phyloP scores from a whole-genome alignment of 2,888 invertebrate species.

The Scaptomyza caliginosa region DNA sequence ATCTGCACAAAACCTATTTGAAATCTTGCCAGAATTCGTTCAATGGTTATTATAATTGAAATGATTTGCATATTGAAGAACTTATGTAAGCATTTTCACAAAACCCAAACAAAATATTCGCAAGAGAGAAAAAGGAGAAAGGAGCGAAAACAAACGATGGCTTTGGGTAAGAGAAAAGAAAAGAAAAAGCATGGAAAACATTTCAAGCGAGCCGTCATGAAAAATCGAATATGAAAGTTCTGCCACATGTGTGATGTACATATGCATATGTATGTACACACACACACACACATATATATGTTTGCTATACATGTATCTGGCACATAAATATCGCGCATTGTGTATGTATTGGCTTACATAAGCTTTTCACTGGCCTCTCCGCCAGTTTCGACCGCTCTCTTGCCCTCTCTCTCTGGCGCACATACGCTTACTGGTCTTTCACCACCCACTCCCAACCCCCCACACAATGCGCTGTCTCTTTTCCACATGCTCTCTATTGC shows the following conservation, averaged over 20 bases:
- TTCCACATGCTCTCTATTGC: conserved; percentile 47
- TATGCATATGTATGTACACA: conserved; percentile 7
- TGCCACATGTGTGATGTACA: conserved; percentile 42
- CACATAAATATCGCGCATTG: conserved; percentile 68
- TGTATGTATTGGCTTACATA: conserved; percentile 80
- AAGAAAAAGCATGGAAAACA: conserved; percentile 31
- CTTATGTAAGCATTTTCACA: conserved; percentile 45
- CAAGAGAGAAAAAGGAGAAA: background rate
- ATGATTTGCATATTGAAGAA: conserved; percentile 39
- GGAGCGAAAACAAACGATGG: background rate
- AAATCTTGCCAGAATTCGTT: conserved; percentile 16
- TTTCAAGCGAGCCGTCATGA: conserved; percentile 54
- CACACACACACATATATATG: conserved; percentile 8
- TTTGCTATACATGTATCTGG: conserved; percentile 15
- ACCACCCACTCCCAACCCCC: background rate
- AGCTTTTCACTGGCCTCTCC: conserved; percentile 66
- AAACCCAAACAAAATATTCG: conserved; percentile 8
- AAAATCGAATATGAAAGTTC: conserved; percentile 72
- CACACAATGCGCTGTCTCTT: conserved; percentile 36
- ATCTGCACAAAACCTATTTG: background rate
- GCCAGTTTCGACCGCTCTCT: conserved; percentile 51
- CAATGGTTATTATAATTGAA: conserved; percentile 41
- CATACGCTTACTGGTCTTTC: background rate
- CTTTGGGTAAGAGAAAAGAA: background rate
- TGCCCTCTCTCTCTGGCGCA: conserved; percentile 3